These are phyloP conservation scores for Nothura maculosa DNA, from an alignment of 2,797 vertebrate species.

Conservation along the genomic window DNA sequence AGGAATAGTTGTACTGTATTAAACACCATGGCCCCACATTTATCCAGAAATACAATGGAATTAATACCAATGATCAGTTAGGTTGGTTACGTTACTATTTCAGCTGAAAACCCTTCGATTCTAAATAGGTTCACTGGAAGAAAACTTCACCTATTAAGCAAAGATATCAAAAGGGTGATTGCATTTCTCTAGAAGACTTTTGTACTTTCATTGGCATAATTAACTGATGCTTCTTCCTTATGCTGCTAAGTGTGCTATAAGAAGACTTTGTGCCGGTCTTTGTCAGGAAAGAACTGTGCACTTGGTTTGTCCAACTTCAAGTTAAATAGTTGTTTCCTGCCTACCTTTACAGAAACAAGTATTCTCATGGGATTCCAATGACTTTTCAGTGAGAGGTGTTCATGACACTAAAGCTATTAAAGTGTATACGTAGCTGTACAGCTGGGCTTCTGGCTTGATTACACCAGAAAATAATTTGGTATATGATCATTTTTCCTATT, in stretches of 20 bases:
- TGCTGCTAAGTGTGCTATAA: neutral
- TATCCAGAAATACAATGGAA: neutral
- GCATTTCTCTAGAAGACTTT: neutral
- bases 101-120: neutral
- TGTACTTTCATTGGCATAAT: neutral
- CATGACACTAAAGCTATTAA: neutral
- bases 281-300: neutral
- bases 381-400: neutral
- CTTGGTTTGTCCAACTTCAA: neutral
- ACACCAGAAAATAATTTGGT: constrained; percentile 1
- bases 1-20: neutral
- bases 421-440: constrained; percentile 25
- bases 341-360: neutral
- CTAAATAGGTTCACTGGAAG: neutral
- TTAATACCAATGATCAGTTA: neutral
- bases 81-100: neutral
- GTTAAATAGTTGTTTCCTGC: constrained; percentile 26
- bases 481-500: neutral
- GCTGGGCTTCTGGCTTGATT: constrained; percentile 35
- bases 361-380: neutral
- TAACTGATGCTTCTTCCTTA: neutral
- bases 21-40: neutral
- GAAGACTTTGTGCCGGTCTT: neutral
- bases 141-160: neutral
- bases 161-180: neutral